phyloP scores from a whole-genome alignment of 2,113 vertebrate species.

The Centropristis striata region DNA sequence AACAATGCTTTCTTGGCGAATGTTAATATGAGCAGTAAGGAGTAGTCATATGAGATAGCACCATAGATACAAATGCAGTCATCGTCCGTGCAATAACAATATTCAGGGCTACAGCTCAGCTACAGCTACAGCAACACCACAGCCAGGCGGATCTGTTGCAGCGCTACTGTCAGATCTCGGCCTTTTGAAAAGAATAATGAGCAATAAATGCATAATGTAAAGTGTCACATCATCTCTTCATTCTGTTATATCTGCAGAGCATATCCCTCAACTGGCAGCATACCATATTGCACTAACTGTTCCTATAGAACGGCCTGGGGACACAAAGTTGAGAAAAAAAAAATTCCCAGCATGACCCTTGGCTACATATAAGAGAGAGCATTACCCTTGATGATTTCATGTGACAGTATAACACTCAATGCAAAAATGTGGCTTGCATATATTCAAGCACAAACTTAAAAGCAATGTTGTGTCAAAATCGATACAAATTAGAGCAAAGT shows the following conservation, averaged over 20 bases:
- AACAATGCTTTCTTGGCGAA: neutral
- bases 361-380: neutral
- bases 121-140: neutral
- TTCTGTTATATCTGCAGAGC: neutral
- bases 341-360: neutral
- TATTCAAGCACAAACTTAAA: neutral
- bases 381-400: neutral
- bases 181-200: constrained; percentile 6
- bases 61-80: neutral
- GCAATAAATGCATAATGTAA: neutral
- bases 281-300: neutral
- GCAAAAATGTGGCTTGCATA: neutral
- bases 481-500: constrained; percentile 27
- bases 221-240: neutral
- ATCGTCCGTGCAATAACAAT: neutral
- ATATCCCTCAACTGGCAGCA: neutral
- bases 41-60: neutral
- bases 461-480: constrained; percentile 15
- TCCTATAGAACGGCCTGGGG: neutral
- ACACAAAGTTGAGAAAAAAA: too few relatives aligned
- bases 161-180: neutral
- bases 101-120: neutral
- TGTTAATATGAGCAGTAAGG: neutral
- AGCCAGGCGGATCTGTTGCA: too few relatives aligned
- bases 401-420: neutral